Base-by-base conservation (phyloP, 2,888 invertebrate species). In the Horisme vitalbata region DNA sequence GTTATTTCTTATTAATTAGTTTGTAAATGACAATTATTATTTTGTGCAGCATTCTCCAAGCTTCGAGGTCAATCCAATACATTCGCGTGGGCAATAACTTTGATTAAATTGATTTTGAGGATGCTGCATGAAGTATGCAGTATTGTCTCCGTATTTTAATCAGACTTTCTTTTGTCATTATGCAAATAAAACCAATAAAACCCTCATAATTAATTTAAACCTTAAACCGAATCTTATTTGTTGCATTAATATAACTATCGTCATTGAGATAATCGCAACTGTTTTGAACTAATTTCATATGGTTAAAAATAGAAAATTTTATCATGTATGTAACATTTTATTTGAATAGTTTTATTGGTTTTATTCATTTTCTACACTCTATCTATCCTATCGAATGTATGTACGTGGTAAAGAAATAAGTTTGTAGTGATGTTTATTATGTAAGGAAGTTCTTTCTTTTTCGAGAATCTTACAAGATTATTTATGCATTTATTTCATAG, bases 1-100 rank as follows among this genome's bases (percentile, higher is more conserved):
- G 88, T 89, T 89, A 89, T 88, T 88, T 88, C 88, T 88, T 89
- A 89, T 89, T 89, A 84, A 87, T 88, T 89, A 89, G 87, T 88
- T 89, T 79, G 84, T 88, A 88, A 88, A 86, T 81, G 79, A 77
- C 79, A 75, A 83, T 83, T n/a, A n/a, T n/a, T n/a, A n/a, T n/a
- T n/a, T n/a, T n/a, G n/a, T n/a, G n/a, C n/a, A n/a, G n/a, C n/a
- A n/a, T n/a, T n/a, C n/a, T n/a, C n/a, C n/a, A n/a, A n/a, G n/a
- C n/a, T n/a, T n/a, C n/a, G n/a, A n/a, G n/a, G n/a, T n/a, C n/a
- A n/a, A n/a, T n/a, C n/a, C n/a, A n/a, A n/a, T n/a, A n/a, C n/a
- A n/a, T n/a, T n/a, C n/a, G n/a, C n/a, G n/a, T n/a, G n/a, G n/a
- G n/a, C n/a, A n/a, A n/a, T n/a, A n/a, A n/a, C n/a, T n/a, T n/a